phyloP scores from a whole-genome alignment of 2,888 invertebrate species.

The Helobdella robusta region DNA sequence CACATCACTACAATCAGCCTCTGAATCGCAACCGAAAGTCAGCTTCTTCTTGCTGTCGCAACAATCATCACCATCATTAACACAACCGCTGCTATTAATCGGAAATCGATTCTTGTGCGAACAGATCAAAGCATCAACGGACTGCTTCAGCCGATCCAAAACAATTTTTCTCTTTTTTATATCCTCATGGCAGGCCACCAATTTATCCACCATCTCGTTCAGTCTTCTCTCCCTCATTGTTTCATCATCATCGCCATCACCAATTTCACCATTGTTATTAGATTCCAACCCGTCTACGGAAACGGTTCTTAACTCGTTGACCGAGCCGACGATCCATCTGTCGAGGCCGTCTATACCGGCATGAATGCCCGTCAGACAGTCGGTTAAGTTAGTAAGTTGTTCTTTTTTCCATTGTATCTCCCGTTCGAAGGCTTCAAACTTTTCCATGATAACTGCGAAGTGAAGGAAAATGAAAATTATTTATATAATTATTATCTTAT shows the following conservation, averaged over 20 bases:
- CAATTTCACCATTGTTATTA: not conserved
- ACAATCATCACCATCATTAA: too few species aligned
- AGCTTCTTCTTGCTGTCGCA: too few species aligned
- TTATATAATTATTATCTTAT: too few species aligned
- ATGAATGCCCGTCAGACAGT: constrained; percentile 8
- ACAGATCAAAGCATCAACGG: not conserved
- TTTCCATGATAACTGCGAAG: too few species aligned
- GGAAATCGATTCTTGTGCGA: not conserved
- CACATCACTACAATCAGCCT: too few species aligned
- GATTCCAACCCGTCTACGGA: not conserved
- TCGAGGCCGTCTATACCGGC: not conserved
- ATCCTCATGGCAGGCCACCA: not conserved
- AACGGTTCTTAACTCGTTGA: not conserved
- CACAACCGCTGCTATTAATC: not conserved
- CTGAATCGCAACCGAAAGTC: too few species aligned
- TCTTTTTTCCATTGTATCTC: not conserved
- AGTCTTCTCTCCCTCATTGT: not conserved
- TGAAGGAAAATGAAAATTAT: too few species aligned
- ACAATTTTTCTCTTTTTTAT: not conserved
- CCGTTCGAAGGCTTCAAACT: not conserved
- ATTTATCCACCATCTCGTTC: constrained; percentile 6
- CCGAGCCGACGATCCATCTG: not conserved
- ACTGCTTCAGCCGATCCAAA: not conserved
- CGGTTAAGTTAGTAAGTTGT: not conserved
- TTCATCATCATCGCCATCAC: not conserved